Evolutionary conservation across 2,113 vertebrate genomes (phyloP), one percentile per base, ranked within the genome.

Genomic region (Tragelaphus buxtoni): DNA sequence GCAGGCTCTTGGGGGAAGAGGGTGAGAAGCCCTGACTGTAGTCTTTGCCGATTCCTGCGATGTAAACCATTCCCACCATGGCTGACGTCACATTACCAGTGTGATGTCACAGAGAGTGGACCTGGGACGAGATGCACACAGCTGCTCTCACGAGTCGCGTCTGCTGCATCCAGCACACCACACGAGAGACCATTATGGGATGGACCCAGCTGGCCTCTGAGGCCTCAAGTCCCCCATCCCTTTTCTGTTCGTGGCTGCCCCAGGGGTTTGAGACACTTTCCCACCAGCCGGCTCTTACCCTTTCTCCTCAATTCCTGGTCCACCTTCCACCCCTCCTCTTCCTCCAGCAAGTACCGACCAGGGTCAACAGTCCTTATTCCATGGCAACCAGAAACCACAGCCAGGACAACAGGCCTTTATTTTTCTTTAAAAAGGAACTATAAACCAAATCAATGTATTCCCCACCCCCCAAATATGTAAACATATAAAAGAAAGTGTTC

Each of bases 131-230:
- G 72, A 45, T 4, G 65, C 39, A 35, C 12, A 4, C 0, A 0
- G 4, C 7, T 1, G 7, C 53, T 61, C n/a, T 45, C 80, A 20
- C 0, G 0, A 26, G 20, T 32, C n/a, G 17, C 6, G 5, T 20
- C 32, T n/a, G 85, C 42, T 32, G 72, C 42, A 4, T 0, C 9
- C 30, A 9, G 8, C 35, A 3, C 8, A 0, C 1, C 32, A 47
- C 60, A 0, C 0, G 39, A n/a, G 79, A 39, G 42, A 22, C 17
- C 26, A 1, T 3, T 2, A 1, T 0, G 72, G 80, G 26, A 14
- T 9, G 30, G n/a, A 39, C 20, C 5, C 28, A 3, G 5, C 58
- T 24, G 55, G 24, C 45, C 13, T n/a, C 49, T 30, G 0, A 13
- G 65, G 9, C 55, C 7, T 1, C 79, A 80, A 74, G 89, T 30